These are phyloP conservation scores for Gallinago undulata DNA, from an alignment of 2,113 vertebrate species.

Conservation along the genomic window DNA sequence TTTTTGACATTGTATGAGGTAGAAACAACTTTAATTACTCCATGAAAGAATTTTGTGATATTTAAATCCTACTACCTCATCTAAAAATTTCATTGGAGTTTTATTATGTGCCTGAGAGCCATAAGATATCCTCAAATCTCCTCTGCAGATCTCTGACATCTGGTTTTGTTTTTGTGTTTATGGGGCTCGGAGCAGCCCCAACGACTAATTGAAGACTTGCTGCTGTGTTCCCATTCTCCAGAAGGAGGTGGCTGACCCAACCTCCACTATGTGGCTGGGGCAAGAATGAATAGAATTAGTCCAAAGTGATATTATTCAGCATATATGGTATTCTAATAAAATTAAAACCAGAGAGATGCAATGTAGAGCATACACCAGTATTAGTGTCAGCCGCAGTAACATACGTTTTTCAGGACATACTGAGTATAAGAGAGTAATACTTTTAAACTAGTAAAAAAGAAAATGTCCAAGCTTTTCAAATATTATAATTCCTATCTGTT, in stretches of 20 bases:
- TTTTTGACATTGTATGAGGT: background rate
- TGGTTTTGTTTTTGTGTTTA: constrained; percentile 36
- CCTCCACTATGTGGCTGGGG: background rate
- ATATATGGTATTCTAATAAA: background rate
- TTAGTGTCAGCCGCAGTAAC: background rate
- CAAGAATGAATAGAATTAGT: background rate
- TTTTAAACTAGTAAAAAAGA: background rate
- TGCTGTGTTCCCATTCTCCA: background rate
- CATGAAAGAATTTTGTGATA: background rate
- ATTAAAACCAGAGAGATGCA: background rate
- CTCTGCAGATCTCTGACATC: background rate
- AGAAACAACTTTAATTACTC: background rate
- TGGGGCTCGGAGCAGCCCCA: background rate
- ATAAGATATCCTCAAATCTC: background rate
- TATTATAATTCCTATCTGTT: background rate
- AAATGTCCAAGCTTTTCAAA: background rate
- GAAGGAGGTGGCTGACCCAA: background rate
- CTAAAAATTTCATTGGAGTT: background rate
- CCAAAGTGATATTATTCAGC: background rate
- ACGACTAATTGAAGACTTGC: background rate
- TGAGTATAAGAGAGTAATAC: background rate
- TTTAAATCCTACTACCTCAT: background rate
- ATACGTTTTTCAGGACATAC: background rate
- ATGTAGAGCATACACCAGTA: background rate
- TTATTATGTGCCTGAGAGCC: constrained; percentile 27